Evolutionary conservation across 2,113 vertebrate species (phyloP).

Genomic region (Catagonus wagneri): DNA sequence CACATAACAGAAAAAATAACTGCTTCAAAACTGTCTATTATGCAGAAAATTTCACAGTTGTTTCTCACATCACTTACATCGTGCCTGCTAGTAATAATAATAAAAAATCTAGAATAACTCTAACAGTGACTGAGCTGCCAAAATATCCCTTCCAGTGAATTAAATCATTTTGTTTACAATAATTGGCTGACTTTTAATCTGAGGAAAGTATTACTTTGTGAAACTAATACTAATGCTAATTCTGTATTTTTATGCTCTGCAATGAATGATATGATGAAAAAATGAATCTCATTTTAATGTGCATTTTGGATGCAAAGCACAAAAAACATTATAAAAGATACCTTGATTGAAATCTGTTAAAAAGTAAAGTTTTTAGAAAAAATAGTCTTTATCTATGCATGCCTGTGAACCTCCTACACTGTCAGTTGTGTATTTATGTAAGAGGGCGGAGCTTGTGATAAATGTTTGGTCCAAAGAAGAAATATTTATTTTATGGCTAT

Average conservation of each 20-base stretch:
- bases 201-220: constrained; percentile 80
- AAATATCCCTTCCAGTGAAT: constrained; percentile 74
- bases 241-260: constrained; percentile 83
- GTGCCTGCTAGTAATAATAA: constrained; percentile 36
- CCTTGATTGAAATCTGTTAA: constrained; percentile 64
- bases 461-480: neutral
- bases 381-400: neutral
- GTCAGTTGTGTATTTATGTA: neutral
- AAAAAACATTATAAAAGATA: constrained; percentile 68
- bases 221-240: constrained; percentile 86
- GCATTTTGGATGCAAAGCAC: constrained; percentile 75
- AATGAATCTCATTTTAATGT: constrained; percentile 75
- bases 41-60: constrained; percentile 55
- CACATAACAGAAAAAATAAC: constrained; percentile 58
- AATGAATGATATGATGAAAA: constrained; percentile 82
- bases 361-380: constrained; percentile 61
- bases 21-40: constrained; percentile 51
- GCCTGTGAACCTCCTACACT: neutral
- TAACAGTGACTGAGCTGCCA: constrained; percentile 46
- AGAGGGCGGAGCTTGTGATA: neutral
- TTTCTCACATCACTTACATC: constrained; percentile 52
- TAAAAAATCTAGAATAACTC: constrained; percentile 38
- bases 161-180: constrained; percentile 82
- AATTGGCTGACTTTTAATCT: constrained; percentile 85
- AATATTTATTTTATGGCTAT: neutral